A percentile compares a stretch with the other conserved stretches of the same genome.
phyloP scores from a whole-genome alignment of 2,797 vertebrate species.

The Pipistrellus nathusii region DNA sequence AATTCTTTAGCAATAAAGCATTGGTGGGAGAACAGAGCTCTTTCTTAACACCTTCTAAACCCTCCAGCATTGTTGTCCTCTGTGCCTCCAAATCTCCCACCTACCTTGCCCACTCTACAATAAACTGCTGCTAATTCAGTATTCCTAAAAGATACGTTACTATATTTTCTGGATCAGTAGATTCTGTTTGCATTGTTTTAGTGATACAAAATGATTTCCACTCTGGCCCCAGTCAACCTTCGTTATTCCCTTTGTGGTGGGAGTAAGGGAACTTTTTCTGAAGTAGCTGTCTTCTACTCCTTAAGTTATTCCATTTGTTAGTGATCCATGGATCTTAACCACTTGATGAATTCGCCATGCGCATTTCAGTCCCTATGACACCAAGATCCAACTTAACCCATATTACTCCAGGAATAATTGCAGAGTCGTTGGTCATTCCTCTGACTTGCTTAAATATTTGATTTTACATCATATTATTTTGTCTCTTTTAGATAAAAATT shows the following conservation, averaged over 20 bases:
- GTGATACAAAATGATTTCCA: neutral
- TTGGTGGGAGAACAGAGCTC: neutral
- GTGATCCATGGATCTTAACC: neutral
- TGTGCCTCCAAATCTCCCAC: neutral
- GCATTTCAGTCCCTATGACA: neutral
- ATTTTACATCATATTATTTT: conserved; percentile 10
- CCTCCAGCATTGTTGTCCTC: neutral
- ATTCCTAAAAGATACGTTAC: neutral
- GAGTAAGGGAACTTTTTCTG: neutral
- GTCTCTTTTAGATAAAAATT: neutral
- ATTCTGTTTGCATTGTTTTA: neutral
- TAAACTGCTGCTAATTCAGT: neutral
- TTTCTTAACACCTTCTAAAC: neutral
- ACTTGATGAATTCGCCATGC: neutral
- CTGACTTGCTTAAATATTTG: neutral
- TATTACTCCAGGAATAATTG: neutral
- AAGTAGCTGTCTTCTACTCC: neutral
- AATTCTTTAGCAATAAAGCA: neutral
- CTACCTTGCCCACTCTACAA: fast-evolving
- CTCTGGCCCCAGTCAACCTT: neutral
- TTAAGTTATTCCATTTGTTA: neutral
- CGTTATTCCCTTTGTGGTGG: neutral
- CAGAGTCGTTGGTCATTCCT: neutral
- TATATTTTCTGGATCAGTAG: neutral
- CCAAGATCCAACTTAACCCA: neutral